Base-by-base conservation (phyloP, 2,888 invertebrate genomes). In the Silvanus unidentatus region DNA sequence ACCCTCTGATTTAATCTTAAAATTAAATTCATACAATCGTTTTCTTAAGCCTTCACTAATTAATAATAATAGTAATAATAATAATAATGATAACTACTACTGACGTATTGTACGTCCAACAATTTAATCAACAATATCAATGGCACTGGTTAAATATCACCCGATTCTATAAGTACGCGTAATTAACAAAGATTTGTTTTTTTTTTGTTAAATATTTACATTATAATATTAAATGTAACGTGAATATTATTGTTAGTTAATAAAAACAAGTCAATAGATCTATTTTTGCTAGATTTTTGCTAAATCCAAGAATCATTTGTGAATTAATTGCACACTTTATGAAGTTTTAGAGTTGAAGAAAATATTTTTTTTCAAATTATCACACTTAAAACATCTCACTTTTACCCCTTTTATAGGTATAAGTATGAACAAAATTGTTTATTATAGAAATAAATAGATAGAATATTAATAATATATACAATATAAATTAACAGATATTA, bases 81-180 rank as follows among this genome's bases (percentile, higher is more conserved):
- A 59, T 62, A 65, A 63, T 65, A 62, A 60, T 63, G 65, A 69
- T 70, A 70, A 70, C 68, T 64, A 69, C 71, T 71, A 71, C 66
- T 68, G 68, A 68, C 68, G 66, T 66, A 60, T 60, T 59, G 43
- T 57, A 69, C 69, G 68, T 65, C 70, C 66, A 71, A 72, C 71
- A 71, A 71, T 69, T 67, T 64, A 72, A 69, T 72, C 68, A 72
- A 72, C 70, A 71, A 71, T 71, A 70, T 71, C 69, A 65, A 71
- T 72, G 72, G 72, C 71, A 72, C 72, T 71, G 71, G 70, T 71
- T 72, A 72, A 72, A 71, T 72, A 72, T 72, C 72, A 72, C 72
- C 72, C 71, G 72, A 71, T 71, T 71, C 72, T 72, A 70, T 70
- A 71, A 70, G 68, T 60, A 62, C 55, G 68, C 69, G 63, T 66